Percentiles rank a stretch among this genome's conserved stretches.
phyloP scores from a whole-genome alignment of 2,888 invertebrate species.

The Nesidiocoris tenuis region DNA sequence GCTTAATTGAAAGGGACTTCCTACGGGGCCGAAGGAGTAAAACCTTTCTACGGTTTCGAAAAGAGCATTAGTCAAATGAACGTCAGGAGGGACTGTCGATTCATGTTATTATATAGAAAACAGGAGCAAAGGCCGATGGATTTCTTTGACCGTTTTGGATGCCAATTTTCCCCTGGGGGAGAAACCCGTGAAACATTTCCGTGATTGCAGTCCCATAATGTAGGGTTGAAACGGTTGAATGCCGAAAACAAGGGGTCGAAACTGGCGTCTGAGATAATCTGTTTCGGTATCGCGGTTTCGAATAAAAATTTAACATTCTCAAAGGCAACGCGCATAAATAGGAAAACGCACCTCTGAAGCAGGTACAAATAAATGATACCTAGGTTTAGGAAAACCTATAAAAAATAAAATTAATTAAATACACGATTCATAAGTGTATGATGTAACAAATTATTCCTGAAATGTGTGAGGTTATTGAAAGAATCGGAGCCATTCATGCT shows the following conservation, averaged over 20 bases:
- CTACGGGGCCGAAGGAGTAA: neutral
- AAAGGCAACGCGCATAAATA: no score
- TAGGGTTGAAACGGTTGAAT: neutral
- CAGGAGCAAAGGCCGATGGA: neutral
- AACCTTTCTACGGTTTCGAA: constrained; percentile 6
- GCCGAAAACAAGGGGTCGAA: neutral
- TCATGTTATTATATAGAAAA: constrained; percentile 40
- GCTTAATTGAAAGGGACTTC: constrained; percentile 21
- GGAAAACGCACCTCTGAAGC: no score
- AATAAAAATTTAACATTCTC: no score
- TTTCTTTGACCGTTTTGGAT: neutral
- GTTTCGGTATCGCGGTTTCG: no score
- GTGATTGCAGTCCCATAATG: neutral
- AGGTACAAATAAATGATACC: no score
- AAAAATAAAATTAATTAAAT: no score
- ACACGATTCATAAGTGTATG: no score
- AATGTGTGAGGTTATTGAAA: no score
- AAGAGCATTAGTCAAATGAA: constrained; percentile 39
- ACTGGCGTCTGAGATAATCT: neutral
- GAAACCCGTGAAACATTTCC: neutral
- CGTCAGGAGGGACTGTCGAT: constrained; percentile 31
- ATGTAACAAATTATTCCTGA: no score
- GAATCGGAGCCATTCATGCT: no score
- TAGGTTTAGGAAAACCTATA: no score
- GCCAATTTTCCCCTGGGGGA: neutral